phyloP scores from a whole-genome alignment of 2,888 invertebrate genomes.

The Stenoptilia bipunctidactyla region DNA sequence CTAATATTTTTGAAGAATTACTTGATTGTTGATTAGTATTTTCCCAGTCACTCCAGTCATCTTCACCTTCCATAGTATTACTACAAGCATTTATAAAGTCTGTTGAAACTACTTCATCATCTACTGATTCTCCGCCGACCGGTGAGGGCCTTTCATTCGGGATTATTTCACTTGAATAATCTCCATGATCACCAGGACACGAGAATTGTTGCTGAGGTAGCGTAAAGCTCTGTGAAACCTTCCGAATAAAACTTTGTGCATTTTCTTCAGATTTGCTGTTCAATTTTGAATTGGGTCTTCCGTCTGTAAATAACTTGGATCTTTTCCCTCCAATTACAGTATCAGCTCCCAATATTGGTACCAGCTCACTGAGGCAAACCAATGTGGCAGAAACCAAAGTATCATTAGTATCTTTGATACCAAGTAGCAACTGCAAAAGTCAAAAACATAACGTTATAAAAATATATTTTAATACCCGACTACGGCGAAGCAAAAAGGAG shows the following conservation, averaged over 20 bases:
- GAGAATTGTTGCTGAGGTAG: neutral
- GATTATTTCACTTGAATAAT: conserved; percentile 44
- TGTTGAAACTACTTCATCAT: conserved; percentile 34
- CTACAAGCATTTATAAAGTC: conserved; percentile 35
- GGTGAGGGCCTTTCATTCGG: conserved; percentile 84
- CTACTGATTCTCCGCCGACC: conserved; percentile 84
- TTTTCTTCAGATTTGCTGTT: conserved; percentile 18
- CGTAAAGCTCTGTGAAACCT: too few relatives aligned
- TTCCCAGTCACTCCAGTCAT: conserved; percentile 89
- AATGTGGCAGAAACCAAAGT: conserved; percentile 85
- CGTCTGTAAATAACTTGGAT: conserved; percentile 86
- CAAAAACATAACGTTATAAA: too few relatives aligned
- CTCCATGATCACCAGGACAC: conserved; percentile 21
- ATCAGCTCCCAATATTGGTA: conserved; percentile 87
- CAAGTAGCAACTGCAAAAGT: conserved; percentile 78
- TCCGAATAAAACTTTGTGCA: too few relatives aligned
- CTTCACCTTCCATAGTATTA: conserved; percentile 71
- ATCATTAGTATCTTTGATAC: conserved; percentile 90
- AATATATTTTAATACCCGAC: too few relatives aligned
- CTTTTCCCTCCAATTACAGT: conserved; percentile 88
- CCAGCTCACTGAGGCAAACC: conserved; percentile 84
- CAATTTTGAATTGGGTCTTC: conserved; percentile 76
- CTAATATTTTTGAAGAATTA: too few relatives aligned
- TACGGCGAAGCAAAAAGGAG: too few relatives aligned
- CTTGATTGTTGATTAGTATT: conserved; percentile 35